phyloP scores from a whole-genome alignment of 2,113 vertebrate species.

The Grammomys dolichurus region DNA sequence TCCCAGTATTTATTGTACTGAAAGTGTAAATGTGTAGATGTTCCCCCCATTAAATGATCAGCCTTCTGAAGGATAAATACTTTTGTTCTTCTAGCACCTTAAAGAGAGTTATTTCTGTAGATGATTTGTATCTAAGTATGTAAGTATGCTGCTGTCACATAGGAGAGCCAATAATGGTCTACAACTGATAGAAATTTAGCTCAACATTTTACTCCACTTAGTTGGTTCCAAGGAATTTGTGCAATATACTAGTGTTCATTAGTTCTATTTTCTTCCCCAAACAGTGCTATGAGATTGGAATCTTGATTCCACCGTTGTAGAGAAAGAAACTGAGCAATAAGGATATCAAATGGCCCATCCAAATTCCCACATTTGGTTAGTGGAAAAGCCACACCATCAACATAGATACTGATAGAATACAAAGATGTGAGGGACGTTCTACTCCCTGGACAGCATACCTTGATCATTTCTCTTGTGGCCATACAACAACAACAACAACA shows the following conservation, averaged over 20 bases:
- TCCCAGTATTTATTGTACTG: background rate
- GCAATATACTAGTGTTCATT: background rate
- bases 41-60: background rate
- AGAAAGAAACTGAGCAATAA: background rate
- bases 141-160: background rate
- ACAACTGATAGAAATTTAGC: background rate
- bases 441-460: background rate
- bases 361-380: background rate
- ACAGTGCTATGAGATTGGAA: background rate
- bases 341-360: background rate
- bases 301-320: background rate
- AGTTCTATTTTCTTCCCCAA: background rate
- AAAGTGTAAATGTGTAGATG: background rate
- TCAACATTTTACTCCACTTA: background rate
- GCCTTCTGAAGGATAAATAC: background rate
- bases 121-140: background rate
- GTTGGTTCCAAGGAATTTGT: background rate
- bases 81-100: background rate
- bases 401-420: background rate
- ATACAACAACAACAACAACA: too few species aligned
- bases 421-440: background rate
- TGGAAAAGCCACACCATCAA: background rate
- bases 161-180: background rate
- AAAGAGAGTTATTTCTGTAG: background rate
- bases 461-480: background rate